Evolutionary conservation across 2,888 invertebrate species (phyloP), one percentile per base, ranked within the genome.

Genomic region (Emmelina monodactyla): DNA sequence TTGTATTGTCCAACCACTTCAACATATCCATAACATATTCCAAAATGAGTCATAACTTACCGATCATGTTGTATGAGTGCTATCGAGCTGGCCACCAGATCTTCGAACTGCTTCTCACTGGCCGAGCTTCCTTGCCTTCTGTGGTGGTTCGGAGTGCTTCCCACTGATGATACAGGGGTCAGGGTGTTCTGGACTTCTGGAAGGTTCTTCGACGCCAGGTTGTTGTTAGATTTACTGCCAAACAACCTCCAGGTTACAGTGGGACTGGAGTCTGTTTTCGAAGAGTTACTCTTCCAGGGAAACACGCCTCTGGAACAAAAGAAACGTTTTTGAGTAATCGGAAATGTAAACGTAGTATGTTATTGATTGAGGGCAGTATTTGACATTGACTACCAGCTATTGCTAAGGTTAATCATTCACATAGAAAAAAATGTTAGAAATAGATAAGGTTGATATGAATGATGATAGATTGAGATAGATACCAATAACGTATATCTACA

Each of bases 41-140:
- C n/a, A n/a, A n/a, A n/a, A n/a, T 5, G 9, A 19, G 19, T 19
- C 5, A 9, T 19, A 4, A 29, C 61, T 62, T 48, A 84, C 85
- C 84, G 75, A 49, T 86, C 85, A 62, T 88, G 85, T 52, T 88
- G 87, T 49, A 89, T 89, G 35, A 89, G 68, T 9, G 88, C 89
- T 35, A 87, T 83, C 16, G 88, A 88, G 49, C 88, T 88, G 28
- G 87, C 87, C 11, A 88, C 84, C 14, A 85, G 75, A 51, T 84
- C 83, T 40, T 83, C 82, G 45, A 80, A 81, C 56, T 80, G 80
- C 53, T 81, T 81, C 55, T 79, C 80, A 43, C 80, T 81, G 15
- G 81, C 75, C 0, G 80, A 78, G 37, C 81, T 81, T 5, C 71
- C 78, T 45, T 80, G 78, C 37, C 78, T 51, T 50, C 62, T 68